Evolutionary conservation across 1,140 invertebrate species (phyloP), one percentile per base, ranked within the genome.

Genomic region (Pomacea maculata): DNA sequence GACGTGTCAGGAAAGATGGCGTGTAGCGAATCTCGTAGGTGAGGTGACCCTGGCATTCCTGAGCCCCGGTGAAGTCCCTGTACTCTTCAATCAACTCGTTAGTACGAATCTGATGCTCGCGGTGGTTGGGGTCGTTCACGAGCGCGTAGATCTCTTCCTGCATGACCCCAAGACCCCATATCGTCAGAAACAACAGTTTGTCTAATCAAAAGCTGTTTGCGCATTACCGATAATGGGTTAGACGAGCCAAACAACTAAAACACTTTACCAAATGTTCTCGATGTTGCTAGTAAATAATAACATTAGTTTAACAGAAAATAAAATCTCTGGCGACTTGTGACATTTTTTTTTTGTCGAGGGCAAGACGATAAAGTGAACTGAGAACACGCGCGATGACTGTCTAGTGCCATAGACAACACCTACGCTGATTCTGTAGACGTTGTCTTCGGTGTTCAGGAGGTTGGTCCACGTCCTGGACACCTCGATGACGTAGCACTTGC

Each of bases 141-240:
- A 78, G 55, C 21, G 76, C 76, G 76, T 68, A 78, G 45, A 78
- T 67, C 76, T 78, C 76, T 14, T 78, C 76, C 76, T 78, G 76
- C 21, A 73, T 45, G 34, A 45, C 5, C 34, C 34, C 34, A 5
- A 45, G 34, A 45, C 34, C 1, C 34, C n/a, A 45, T 5, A 45
- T 45, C 34, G 34, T 45, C 1, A 45, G 34, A 45, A 45, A 45
- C 1, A 45, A 5, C 34, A 45, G 34, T 5, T 2, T 45, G 34
- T 45, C 34, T 45, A 45, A 2, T 45, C 5, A 5, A 45, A 45
- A 45, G 34, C 34, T 2, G 34, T 45, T 45, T 45, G 34, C 34
- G 34, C 34, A 45, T 45, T 45, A 1, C 34, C 5, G 34, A 45
- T 1, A 45, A 45, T 45, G 34, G 5, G 5, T 45, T 45, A 5